Conservation (phyloP, 2,888 invertebrate species). For the Brachylomia viminalis region DNA sequence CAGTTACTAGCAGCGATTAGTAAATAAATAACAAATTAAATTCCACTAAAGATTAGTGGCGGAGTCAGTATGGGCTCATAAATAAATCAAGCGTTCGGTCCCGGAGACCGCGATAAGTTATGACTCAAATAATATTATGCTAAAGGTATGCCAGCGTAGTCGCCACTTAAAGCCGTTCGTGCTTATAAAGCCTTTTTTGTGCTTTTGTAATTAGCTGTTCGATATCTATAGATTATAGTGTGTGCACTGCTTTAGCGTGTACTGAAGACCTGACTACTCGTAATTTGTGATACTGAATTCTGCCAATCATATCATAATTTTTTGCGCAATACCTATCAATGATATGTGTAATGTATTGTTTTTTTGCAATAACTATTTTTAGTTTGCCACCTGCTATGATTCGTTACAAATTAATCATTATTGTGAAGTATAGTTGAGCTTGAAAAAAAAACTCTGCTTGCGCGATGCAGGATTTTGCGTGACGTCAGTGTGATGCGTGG, state of each 20-base stretch:
- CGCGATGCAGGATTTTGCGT: no score
- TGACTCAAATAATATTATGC: conserved; percentile 88
- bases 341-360: conserved; percentile 1
- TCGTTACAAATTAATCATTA: background rate
- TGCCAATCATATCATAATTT: conserved; percentile 15
- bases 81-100: conserved; percentile 87
- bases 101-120: conserved; percentile 83
- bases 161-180: conserved; percentile 67
- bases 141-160: conserved; percentile 75
- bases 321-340: background rate
- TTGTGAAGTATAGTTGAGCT: background rate
- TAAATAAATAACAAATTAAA: conserved; percentile 89
- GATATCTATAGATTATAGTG: conserved; percentile 59
- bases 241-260: conserved; percentile 40
- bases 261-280: conserved; percentile 7
- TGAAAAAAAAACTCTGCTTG: no score
- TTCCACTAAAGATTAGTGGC: conserved; percentile 88
- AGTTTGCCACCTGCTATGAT: conserved; percentile 6
- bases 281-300: conserved; percentile 25
- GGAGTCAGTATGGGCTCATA: conserved; percentile 84
- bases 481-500: no score
- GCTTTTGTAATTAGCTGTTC: conserved; percentile 70
- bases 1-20: conserved; percentile 80
- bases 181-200: conserved; percentile 66
- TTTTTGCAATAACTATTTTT: conserved; percentile 21